Conservation (phyloP, 2,113 vertebrate genomes). For the Chloroceryle aenea region DNA sequence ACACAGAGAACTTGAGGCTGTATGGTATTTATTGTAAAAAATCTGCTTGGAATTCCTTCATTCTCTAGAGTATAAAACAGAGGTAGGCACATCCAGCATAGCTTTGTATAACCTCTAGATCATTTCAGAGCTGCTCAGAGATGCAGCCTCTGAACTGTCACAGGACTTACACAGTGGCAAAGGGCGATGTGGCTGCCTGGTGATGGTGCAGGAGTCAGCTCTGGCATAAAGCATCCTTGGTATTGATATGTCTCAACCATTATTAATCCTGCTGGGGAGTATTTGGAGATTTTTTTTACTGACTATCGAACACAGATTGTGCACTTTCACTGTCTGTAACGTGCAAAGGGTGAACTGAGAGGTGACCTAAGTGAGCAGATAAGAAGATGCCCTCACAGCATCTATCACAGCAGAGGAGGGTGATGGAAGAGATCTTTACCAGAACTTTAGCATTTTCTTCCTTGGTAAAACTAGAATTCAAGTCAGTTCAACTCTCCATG, state of each 20-base stretch:
- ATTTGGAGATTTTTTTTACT: not conserved
- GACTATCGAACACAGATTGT: not conserved
- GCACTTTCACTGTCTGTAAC: not conserved
- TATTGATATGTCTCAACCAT: not conserved
- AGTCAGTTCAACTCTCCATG: not conserved
- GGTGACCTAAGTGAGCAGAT: not conserved
- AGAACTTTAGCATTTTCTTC: not conserved
- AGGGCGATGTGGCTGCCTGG: not conserved
- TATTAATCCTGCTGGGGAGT: not conserved
- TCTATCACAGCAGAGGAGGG: not conserved
- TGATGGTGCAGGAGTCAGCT: not conserved
- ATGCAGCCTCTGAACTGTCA: accelerated
- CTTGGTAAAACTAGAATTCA: not conserved
- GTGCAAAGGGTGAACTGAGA: not conserved
- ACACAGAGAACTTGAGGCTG: not conserved
- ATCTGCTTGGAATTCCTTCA: not conserved
- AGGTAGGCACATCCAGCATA: not conserved
- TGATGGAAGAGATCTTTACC: not conserved
- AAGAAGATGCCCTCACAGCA: not conserved
- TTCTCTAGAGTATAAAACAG: not conserved
- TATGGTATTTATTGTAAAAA: not conserved
- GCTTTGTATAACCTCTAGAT: not conserved
- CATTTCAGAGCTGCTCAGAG: not conserved
- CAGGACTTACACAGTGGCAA: accelerated
- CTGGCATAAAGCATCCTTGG: not conserved